A percentile compares a stretch with the other conserved stretches of the same genome.
Evolutionary conservation across 2,113 vertebrate genomes (phyloP).

Genomic region (Myocastor coypus): DNA sequence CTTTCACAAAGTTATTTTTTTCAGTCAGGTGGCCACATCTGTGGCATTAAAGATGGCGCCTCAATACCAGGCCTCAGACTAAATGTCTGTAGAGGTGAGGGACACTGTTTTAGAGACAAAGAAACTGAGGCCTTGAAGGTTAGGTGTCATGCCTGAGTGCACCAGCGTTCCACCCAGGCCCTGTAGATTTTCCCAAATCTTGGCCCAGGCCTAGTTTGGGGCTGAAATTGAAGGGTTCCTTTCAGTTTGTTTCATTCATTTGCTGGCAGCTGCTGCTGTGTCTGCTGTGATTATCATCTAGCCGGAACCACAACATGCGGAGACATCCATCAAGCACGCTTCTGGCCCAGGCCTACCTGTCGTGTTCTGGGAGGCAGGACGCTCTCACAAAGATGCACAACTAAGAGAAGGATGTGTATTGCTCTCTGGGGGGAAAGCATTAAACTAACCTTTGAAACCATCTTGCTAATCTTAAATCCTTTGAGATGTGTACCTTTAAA

Average conservation of each 20-base stretch:
- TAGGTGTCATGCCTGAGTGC: not conserved
- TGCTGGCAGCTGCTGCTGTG: not conserved
- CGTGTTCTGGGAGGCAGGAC: not conserved
- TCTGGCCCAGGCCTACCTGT: not conserved
- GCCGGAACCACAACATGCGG: not conserved
- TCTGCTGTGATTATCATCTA: not conserved
- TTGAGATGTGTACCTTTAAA: not conserved
- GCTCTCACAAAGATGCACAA: not conserved
- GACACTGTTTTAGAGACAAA: not conserved
- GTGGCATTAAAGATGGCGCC: not conserved
- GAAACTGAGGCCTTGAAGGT: not conserved
- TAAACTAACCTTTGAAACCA: not conserved
- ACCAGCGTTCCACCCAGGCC: not conserved
- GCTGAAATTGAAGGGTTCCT: not conserved
- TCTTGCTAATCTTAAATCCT: not conserved
- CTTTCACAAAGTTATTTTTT: not conserved
- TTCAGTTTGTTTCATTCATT: not conserved
- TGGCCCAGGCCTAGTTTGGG: not conserved
- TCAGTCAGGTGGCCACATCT: not conserved
- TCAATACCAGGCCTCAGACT: not conserved
- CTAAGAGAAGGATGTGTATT: not conserved
- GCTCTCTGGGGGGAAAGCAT: not conserved
- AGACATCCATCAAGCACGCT: accelerated
- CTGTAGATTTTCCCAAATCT: not conserved
- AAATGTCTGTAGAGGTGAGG: not conserved